Conservation (phyloP, 2,113 vertebrate species). For the Petrocephalus microphthalmus region DNA sequence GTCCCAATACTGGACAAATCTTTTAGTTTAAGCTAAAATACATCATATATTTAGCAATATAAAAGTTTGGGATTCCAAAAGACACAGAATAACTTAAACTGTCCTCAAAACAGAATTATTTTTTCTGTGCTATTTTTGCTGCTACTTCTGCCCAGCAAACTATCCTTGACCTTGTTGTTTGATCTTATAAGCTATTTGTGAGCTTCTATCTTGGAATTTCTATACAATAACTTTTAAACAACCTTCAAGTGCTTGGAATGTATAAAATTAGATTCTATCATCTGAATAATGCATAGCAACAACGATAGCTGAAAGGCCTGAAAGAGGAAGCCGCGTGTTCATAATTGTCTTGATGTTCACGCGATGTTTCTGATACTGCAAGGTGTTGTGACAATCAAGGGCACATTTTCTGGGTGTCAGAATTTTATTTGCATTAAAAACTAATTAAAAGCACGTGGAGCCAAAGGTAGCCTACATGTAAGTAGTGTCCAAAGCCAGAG, state of each 20-base stretch:
- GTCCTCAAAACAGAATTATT: not conserved
- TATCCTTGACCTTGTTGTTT: conserved; percentile 14
- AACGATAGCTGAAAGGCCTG: not conserved
- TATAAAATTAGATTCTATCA: conserved; percentile 15
- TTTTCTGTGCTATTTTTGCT: not conserved
- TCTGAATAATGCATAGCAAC: conserved; percentile 19
- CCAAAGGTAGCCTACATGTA: not conserved
- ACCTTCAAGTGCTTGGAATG: conserved; percentile 9
- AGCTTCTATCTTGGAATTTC: conserved; percentile 16
- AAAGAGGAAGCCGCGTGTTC: not conserved
- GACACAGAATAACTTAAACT: not conserved
- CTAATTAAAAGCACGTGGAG: not conserved
- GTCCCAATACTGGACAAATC: not conserved
- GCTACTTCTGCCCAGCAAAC: not conserved
- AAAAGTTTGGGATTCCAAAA: not conserved
- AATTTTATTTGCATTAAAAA: not conserved
- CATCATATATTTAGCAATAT: not conserved
- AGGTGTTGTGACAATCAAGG: not conserved
- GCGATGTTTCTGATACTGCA: not conserved
- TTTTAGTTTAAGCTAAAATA: not conserved
- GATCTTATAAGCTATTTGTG: not conserved
- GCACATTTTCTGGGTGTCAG: not conserved
- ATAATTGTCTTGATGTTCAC: not conserved
- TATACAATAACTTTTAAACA: conserved; percentile 17
- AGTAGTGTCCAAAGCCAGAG: not conserved